Evolutionary conservation across 2,888 invertebrate genomes (phyloP).

Genomic region (Danaus chrysippus): DNA sequence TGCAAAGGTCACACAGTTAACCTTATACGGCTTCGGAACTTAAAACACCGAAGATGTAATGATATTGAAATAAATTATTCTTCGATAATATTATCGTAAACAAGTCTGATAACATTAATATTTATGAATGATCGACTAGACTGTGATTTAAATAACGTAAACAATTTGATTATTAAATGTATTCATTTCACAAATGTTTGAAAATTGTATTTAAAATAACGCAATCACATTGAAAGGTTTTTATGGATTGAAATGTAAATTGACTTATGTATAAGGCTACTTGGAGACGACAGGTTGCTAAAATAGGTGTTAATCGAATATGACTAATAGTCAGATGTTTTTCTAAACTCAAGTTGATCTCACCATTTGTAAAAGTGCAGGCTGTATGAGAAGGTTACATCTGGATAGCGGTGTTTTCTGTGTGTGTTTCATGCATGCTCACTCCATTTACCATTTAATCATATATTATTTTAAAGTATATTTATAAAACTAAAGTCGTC

Average conservation of each 20-base stretch:
- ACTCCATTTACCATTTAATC: slow-evolving; percentile 33
- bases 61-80: slow-evolving; percentile 9
- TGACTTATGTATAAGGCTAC: not conserved
- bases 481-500: slow-evolving; percentile 1
- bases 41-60: slow-evolving; percentile 9
- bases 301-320: slow-evolving; percentile 15
- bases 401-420: slow-evolving; percentile 11
- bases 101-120: too few relatives aligned
- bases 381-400: slow-evolving; percentile 9
- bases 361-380: slow-evolving; percentile 9
- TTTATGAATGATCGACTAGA: too few relatives aligned
- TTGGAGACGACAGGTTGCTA: slow-evolving; percentile 10
- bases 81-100: too few relatives aligned
- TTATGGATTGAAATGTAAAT: slow-evolving; percentile 5
- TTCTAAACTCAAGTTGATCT: slow-evolving; percentile 7
- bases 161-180: too few relatives aligned
- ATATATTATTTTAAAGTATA: slow-evolving; percentile 11
- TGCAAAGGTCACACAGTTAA: slow-evolving; percentile 34
- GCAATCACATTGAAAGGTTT: not conserved
- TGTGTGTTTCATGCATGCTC: slow-evolving; percentile 39
- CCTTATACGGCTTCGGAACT: slow-evolving; percentile 45
- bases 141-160: too few relatives aligned
- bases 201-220: not conserved
- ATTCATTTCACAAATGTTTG: too few relatives aligned
- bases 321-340: slow-evolving; percentile 12